Evolutionary conservation across 53 echinoderm and acorn worm species (phyloP).

Genomic region (Echinarachnius parma): DNA sequence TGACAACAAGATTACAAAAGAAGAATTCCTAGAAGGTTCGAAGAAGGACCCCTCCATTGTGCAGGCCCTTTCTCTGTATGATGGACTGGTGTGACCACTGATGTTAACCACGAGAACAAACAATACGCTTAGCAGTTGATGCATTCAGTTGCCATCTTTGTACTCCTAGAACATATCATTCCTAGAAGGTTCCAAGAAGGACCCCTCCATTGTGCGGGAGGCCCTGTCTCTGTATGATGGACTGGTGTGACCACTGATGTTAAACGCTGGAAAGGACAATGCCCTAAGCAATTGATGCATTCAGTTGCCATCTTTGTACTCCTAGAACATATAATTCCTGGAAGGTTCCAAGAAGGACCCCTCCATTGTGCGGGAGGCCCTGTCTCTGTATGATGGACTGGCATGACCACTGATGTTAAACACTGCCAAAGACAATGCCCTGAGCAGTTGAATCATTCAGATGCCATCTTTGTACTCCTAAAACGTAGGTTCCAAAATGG

Average conservation of each 20-base stretch:
- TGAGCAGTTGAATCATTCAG: background rate
- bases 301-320: background rate
- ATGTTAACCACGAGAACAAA: background rate
- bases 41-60: conserved; percentile 92
- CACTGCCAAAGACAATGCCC: background rate
- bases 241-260: conserved; percentile 60
- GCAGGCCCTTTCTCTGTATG: conserved; percentile 92
- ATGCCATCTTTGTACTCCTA: background rate
- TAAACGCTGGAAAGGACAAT: background rate
- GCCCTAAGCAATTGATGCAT: background rate
- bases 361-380: conserved; percentile 86
- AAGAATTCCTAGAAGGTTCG: conserved; percentile 93
- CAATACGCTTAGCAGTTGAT: background rate
- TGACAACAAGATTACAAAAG: conserved; percentile 75
- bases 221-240: conserved; percentile 96
- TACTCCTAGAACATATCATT: background rate
- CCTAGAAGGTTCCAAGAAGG: conserved; percentile 71
- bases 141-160: background rate
- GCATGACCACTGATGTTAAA: conserved; percentile 49
- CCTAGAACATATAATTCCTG: background rate
- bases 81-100: conserved; percentile 77
- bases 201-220: conserved; percentile 90
- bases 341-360: conserved; percentile 87
- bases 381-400: conserved; percentile 94
- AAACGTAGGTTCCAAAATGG: conserved; percentile 72